Evolutionary conservation across 2,888 invertebrate genomes (phyloP), one percentile per base, ranked within the genome.

Genomic region (Apodemia zela): DNA sequence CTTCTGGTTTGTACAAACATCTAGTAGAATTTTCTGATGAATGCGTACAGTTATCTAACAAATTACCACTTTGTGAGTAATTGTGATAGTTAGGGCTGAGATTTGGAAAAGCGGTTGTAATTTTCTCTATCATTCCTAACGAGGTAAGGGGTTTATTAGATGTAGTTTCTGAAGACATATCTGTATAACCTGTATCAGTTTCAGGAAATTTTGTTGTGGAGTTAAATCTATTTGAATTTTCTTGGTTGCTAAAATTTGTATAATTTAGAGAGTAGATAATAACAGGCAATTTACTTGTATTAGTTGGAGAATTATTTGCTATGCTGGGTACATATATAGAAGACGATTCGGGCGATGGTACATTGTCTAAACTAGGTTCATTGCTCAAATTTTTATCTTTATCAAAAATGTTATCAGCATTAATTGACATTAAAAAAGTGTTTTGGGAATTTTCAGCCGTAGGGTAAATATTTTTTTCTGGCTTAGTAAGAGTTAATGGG

Each of bases 1-100:
- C 10, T 49, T 61, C n/a, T 79, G 71, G 33, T 66, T 49, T 17
- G 49, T 49, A 18, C 18, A 49, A 18, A 6, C 8, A 11, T 49
- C 49, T 49, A 2, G 2, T 35, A 11, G 8, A 18, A 18, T 49
- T 10, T 18, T 17, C 11, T 10, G 21, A 11, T 49, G 18, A 4
- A 18, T 49, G 21, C 10, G 49, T 18, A 10, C 17, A 10, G 11
- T 49, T 21, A 18, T 49, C 10, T 49, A 11, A 17, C 1, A 6
- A 17, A 10, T 47, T 17, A 47, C 3, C 17, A 17, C n/a, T 47
- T 47, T 7, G 47, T 35, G 11, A 35, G 35, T 1, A 35, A 35
- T 35, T 35, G 11, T 11, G 11, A 35, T 35, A 35, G 0, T 35
- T 11, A 35, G 11, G 10, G 11, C 11, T 35, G 3, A 35, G 35